Base-by-base conservation (phyloP, 2,888 invertebrate species). In the Formica aserva region DNA sequence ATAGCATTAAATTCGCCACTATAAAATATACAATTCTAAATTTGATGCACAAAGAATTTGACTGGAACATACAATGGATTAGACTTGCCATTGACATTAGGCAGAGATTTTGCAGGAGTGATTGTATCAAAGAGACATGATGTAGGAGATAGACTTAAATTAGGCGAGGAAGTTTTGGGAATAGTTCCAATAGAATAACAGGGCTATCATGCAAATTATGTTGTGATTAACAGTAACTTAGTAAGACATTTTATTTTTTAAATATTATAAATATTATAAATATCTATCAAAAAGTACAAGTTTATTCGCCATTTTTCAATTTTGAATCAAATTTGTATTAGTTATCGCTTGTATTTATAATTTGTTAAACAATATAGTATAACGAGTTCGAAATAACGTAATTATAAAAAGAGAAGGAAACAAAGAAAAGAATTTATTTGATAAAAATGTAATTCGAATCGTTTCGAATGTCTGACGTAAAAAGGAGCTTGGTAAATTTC, bases 111-210 rank as follows among this genome's bases (percentile, higher is more conserved):
- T 95, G 96, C 97, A 89, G 99, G 99, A n/a, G 96, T 96, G 66
- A 96, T 99, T 89, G 96, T 96, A 74, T 96, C 96, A 78, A 97
- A 97, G 93, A 98, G 98, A 48, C 95, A 96, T 75, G 95, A 95
- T 45, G 97, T 97, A 0, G 95, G 94, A 38, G 93, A 95, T 84
- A 93, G 92, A 38, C 95, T 97, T 63, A 95, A 96, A 86, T 95
- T 97, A 60, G 99, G 98, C 15, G 97, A 97, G 94, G 96, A 97
- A 95, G 98, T 99, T n/a, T 98, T 98, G 97, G 99, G 99, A 85
- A 98, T 98, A 65, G 95, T 98, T 78, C 97, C 98, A 35, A 95
- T 97, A 82, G 97, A 98, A 87, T 95, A 96, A 83, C 96, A 96
- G 92, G 99, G 99, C 75, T 96, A 97, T 86, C 98, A 98, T 95